These are phyloP conservation scores for Melitaea athalia DNA, from an alignment of 2,888 invertebrate genomes.

Conservation along the genomic window DNA sequence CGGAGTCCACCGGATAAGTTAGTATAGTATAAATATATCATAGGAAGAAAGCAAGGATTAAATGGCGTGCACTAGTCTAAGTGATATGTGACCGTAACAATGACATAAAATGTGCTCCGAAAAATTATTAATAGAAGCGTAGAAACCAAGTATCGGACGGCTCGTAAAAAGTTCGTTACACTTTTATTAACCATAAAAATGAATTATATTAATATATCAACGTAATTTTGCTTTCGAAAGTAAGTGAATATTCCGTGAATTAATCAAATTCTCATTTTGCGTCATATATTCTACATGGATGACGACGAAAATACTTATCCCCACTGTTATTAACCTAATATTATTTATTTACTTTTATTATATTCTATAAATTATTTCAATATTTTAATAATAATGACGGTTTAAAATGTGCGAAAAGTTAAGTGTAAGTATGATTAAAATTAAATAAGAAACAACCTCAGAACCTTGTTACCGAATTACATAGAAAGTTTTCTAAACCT, in stretches of 20 bases:
- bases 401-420: too few species aligned
- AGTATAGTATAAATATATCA: background rate
- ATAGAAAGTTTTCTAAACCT: too few species aligned
- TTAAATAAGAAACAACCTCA: too few species aligned
- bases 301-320: too few species aligned
- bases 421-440: too few species aligned
- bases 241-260: conserved; percentile 26
- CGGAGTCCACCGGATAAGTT: too few species aligned
- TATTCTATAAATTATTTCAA: too few species aligned
- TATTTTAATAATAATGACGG: too few species aligned
- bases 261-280: conserved; percentile 6
- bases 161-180: conserved; percentile 65
- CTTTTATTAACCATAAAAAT: conserved; percentile 63
- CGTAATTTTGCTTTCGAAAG: conserved; percentile 39
- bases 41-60: background rate
- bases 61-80: background rate
- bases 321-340: too few species aligned
- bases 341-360: too few species aligned
- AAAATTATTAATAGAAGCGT: conserved; percentile 59
- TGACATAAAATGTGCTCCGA: conserved; percentile 36
- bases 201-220: conserved; percentile 58
- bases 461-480: too few species aligned
- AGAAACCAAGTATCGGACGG: conserved; percentile 55
- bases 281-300: background rate
- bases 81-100: conserved; percentile 25